phyloP scores from a whole-genome alignment of 2,113 vertebrate species.

The Rhynchomys soricoides region DNA sequence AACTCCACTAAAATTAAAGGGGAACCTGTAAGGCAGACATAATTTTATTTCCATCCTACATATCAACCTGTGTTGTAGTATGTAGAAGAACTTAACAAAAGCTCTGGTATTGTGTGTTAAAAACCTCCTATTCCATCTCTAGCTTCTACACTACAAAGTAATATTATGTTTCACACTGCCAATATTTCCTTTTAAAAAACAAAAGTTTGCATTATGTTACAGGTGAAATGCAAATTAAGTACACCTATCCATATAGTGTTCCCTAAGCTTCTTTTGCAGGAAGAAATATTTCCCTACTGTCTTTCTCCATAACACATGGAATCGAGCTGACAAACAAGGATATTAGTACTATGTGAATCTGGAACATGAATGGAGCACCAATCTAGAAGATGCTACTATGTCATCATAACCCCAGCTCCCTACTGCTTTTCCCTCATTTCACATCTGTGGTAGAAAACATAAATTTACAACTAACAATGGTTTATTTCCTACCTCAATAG shows the following conservation, averaged over 20 bases:
- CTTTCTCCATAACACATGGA: not conserved
- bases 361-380: not conserved
- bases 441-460: not conserved
- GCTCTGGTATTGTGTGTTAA: conserved; percentile 66
- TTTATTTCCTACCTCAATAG: conserved; percentile 19
- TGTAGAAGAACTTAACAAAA: conserved; percentile 74
- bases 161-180: conserved; percentile 74
- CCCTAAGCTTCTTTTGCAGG: conserved; percentile 1
- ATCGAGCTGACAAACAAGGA: not conserved
- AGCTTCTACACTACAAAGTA: conserved; percentile 67
- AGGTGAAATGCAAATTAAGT: conserved; percentile 75
- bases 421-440: not conserved
- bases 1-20: conserved; percentile 37
- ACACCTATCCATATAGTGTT: conserved; percentile 58
- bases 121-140: conserved; percentile 72
- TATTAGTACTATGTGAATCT: not conserved
- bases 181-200: conserved; percentile 67
- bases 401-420: not conserved
- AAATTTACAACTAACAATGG: not conserved
- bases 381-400: not conserved
- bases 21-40: conserved; percentile 69
- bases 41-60: conserved; percentile 65
- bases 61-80: conserved; percentile 71
- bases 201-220: conserved; percentile 58
- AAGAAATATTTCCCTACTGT: conserved; percentile 32